Percentiles rank a stretch among this genome's conserved stretches.
Evolutionary conservation across 2,113 vertebrate species (phyloP).

Genomic region (Todiramphus saurophagus): DNA sequence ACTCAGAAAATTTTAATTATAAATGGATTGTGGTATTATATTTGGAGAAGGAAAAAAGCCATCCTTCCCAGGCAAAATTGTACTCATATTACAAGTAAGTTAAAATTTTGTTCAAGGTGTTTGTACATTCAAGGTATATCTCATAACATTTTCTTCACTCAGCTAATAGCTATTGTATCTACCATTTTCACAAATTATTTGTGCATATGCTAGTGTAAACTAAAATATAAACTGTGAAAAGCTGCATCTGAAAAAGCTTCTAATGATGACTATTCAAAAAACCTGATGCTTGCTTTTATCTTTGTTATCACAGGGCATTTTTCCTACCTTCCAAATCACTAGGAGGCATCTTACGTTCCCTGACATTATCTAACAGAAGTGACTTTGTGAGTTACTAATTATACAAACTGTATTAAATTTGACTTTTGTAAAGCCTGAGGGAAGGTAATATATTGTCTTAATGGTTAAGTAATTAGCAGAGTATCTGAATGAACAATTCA

Average conservation of each 20-base stretch:
- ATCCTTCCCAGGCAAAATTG: not conserved
- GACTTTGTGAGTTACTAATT: not conserved
- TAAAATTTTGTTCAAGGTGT: not conserved
- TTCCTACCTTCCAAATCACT: not conserved
- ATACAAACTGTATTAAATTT: not conserved
- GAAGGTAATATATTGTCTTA: not conserved
- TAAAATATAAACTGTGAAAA: not conserved
- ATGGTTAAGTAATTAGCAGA: slow-evolving; percentile 10
- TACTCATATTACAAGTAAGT: not conserved
- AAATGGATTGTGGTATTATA: not conserved
- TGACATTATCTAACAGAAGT: not conserved
- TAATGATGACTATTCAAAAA: not conserved
- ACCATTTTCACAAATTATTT: not conserved
- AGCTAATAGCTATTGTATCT: not conserved
- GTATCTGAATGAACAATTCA: not conserved
- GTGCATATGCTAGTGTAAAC: not conserved
- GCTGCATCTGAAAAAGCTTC: not conserved
- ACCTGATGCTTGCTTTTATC: not conserved
- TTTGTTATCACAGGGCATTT: not conserved
- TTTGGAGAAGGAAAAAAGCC: not conserved
- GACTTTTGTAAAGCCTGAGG: not conserved
- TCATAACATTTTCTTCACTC: not conserved
- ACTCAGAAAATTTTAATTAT: not conserved
- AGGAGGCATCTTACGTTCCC: not conserved
- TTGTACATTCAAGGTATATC: not conserved